phyloP scores from a whole-genome alignment of 2,888 invertebrate species.

The Erynnis tages region DNA sequence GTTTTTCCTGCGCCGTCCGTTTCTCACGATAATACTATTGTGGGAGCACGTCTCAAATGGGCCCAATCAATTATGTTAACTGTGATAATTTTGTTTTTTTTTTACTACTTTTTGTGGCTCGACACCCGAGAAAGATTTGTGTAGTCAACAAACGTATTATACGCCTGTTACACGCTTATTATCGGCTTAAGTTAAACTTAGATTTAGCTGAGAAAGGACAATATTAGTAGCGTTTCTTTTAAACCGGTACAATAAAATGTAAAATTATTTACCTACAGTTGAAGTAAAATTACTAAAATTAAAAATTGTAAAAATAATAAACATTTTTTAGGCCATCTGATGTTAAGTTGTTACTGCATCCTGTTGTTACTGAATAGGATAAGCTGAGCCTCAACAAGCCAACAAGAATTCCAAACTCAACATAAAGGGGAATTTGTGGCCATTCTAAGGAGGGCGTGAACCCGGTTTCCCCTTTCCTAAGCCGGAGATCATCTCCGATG shows the following conservation, averaged over 20 bases:
- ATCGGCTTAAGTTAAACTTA: conserved; percentile 40
- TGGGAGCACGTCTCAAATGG: conserved; percentile 71
- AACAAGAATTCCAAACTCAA: too few relatives aligned
- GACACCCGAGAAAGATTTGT: conserved; percentile 44
- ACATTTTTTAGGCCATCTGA: too few relatives aligned
- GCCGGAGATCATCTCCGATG: too few relatives aligned
- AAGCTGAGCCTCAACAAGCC: too few relatives aligned
- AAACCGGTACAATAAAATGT: not conserved
- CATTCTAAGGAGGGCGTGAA: too few relatives aligned
- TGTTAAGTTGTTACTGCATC: too few relatives aligned
- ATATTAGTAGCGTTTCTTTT: not conserved
- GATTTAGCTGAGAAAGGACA: conserved; percentile 28
- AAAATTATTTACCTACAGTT: too few relatives aligned
- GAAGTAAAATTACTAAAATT: too few relatives aligned
- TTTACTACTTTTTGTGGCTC: conserved; percentile 38
- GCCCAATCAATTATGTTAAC: conserved; percentile 79
- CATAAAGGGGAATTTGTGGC: too few relatives aligned
- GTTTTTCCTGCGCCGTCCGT: conserved; percentile 53
- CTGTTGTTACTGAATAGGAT: too few relatives aligned
- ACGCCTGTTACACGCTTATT: conserved; percentile 67
- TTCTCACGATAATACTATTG: conserved; percentile 72
- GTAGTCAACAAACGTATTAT: conserved; percentile 70
- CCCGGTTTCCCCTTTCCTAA: too few relatives aligned
- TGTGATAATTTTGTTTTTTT: conserved; percentile 68
- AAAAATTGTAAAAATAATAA: too few relatives aligned